Conservation (phyloP, 2,888 invertebrate species). For the Drosophila tanythrix region DNA sequence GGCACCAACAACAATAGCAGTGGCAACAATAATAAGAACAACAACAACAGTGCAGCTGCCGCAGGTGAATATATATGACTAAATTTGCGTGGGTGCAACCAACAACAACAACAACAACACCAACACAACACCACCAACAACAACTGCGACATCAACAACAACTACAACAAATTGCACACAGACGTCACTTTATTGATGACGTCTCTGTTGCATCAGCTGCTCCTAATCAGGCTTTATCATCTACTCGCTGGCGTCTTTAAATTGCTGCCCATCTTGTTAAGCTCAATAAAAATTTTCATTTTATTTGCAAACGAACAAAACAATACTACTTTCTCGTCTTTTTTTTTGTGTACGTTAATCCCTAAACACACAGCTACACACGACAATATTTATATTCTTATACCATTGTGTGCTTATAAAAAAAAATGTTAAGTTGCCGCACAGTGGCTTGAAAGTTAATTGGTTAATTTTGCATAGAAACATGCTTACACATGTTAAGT, state of each 20-base stretch:
- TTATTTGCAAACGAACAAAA: constrained; percentile 59
- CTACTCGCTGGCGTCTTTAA: constrained; percentile 48
- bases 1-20: constrained; percentile 32
- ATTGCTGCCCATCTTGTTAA: constrained; percentile 61
- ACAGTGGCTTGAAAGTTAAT: constrained; percentile 31
- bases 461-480: background rate
- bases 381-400: constrained; percentile 17
- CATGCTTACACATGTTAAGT: background rate
- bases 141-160: constrained; percentile 15
- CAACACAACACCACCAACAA: constrained; percentile 33
- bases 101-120: constrained; percentile 46
- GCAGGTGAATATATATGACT: constrained; percentile 83
- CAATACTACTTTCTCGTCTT: constrained; percentile 42
- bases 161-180: constrained; percentile 29
- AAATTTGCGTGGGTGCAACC: constrained; percentile 64
- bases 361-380: constrained; percentile 21
- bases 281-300: constrained; percentile 65
- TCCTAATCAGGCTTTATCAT: constrained; percentile 40
- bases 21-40: constrained; percentile 34
- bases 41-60: constrained; percentile 51
- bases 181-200: constrained; percentile 26
- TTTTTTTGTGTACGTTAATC: constrained; percentile 28
- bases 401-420: constrained; percentile 17
- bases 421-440: constrained; percentile 26
- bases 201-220: background rate